Conservation (phyloP, 2,113 vertebrate genomes). For the Odobenus rosmarus region DNA sequence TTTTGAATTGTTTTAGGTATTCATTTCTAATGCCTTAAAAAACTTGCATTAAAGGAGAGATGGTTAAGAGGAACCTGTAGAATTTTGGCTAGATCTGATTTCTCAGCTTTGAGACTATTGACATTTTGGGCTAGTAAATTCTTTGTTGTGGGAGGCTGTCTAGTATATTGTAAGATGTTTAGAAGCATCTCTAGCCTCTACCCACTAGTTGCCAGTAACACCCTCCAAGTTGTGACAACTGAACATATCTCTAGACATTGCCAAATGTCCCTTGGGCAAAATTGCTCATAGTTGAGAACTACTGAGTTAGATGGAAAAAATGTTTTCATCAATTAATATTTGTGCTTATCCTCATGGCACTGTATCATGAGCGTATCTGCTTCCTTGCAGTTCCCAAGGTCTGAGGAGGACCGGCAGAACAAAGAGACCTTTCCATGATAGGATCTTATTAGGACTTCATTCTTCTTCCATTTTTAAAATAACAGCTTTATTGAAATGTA, state of each 20-base stretch:
- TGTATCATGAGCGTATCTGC: conserved; percentile 33
- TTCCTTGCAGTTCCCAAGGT: neutral
- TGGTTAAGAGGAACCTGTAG: neutral
- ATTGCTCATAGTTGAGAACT: neutral
- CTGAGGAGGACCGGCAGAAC: neutral
- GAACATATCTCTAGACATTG: neutral
- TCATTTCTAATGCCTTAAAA: conserved; percentile 26
- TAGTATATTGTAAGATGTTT: neutral
- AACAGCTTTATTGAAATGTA: conserved; percentile 35
- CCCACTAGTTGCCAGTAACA: neutral
- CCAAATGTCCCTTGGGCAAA: conserved; percentile 36
- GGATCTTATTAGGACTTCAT: neutral
- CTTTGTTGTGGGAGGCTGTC: neutral
- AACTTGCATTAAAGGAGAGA: neutral
- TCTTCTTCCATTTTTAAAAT: neutral
- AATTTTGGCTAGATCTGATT: neutral
- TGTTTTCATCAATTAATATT: conserved; percentile 50
- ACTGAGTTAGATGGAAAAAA: conserved; percentile 29
- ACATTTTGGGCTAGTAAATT: neutral
- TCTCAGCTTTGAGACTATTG: neutral
- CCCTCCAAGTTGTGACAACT: neutral
- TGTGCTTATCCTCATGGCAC: neutral
- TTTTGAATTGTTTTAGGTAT: conserved; percentile 49
- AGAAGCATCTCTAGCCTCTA: neutral
- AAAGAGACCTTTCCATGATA: neutral